These are phyloP conservation scores for Chloebia gouldiae DNA, from an alignment of 2,113 vertebrate genomes.

Conservation along the genomic window DNA sequence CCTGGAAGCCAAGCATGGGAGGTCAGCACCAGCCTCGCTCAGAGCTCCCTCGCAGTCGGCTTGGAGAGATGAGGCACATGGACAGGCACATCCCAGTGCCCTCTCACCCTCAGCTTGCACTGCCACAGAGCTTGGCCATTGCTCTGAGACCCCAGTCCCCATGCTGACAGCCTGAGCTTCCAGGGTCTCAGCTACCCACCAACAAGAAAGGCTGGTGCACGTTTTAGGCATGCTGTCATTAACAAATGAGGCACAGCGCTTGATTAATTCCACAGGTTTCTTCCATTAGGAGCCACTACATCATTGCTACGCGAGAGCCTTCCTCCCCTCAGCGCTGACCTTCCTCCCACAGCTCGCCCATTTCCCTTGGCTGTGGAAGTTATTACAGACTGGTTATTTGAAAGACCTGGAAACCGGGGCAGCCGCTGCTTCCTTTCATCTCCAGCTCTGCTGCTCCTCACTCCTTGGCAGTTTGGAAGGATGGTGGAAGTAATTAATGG, in stretches of 20 bases:
- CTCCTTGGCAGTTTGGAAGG: constrained; percentile 74
- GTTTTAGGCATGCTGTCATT: constrained; percentile 48
- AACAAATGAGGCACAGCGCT: constrained; percentile 62
- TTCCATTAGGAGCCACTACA: constrained; percentile 73
- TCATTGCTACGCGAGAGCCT: constrained; percentile 59
- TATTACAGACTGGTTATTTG: constrained; percentile 70
- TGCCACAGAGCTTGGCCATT: background rate
- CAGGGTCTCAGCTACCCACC: background rate
- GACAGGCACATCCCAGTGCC: accelerated
- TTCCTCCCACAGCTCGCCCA: constrained; percentile 63
- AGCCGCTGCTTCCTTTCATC: constrained; percentile 70
- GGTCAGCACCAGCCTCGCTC: constrained; percentile 37
- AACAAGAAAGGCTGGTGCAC: background rate
- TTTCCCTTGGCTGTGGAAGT: constrained; percentile 68
- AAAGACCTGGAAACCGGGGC: constrained; percentile 68
- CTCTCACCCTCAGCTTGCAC: background rate
- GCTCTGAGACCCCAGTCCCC: background rate
- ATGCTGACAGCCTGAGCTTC: background rate
- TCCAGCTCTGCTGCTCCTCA: constrained; percentile 75
- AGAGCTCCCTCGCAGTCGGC: background rate
- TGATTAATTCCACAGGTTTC: constrained; percentile 72
- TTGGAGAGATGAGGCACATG: background rate
- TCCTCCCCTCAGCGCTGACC: constrained; percentile 68
- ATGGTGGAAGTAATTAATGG: constrained; percentile 75
- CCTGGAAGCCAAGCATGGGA: constrained; percentile 68